Conservation (phyloP, 2,888 invertebrate species). For the Cantharis nigra region DNA sequence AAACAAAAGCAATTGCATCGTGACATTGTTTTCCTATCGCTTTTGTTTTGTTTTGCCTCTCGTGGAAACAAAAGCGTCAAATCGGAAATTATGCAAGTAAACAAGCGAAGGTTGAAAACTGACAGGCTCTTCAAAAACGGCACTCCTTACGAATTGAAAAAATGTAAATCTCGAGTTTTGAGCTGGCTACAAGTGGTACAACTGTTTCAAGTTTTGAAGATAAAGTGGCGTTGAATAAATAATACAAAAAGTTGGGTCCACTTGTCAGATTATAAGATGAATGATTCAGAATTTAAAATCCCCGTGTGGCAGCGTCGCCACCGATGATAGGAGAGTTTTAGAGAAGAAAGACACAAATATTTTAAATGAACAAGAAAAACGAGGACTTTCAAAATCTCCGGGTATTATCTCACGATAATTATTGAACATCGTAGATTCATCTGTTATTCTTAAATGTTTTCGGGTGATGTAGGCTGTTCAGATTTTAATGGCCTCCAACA, state of each 20-base stretch:
- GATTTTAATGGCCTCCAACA: constrained; percentile 23
- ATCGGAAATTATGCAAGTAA: not conserved
- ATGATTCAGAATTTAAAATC: constrained; percentile 58
- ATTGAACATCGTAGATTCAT: constrained; percentile 35
- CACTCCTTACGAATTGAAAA: constrained; percentile 28
- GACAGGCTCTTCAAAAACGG: constrained; percentile 6
- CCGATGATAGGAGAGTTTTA: constrained; percentile 22
- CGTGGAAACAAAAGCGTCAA: not conserved
- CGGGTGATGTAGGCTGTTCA: constrained; percentile 25
- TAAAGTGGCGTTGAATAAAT: constrained; percentile 34
- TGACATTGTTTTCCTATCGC: no score
- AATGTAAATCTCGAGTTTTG: constrained; percentile 18
- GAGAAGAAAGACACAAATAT: constrained; percentile 19
- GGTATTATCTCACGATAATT: constrained; percentile 36
- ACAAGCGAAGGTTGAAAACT: not conserved
- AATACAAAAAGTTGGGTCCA: constrained; percentile 50
- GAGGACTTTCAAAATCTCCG: constrained; percentile 17
- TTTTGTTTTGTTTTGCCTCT: no score
- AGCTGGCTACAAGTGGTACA: constrained; percentile 27
- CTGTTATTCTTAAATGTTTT: constrained; percentile 34
- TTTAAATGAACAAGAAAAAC: constrained; percentile 5
- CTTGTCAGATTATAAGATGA: constrained; percentile 60
- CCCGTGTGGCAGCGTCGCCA: constrained; percentile 41
- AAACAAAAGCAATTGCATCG: not conserved
- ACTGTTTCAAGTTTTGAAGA: constrained; percentile 33